Evolutionary conservation across 2,113 vertebrate species (phyloP).

Genomic region (Nannobrachium achirus): DNA sequence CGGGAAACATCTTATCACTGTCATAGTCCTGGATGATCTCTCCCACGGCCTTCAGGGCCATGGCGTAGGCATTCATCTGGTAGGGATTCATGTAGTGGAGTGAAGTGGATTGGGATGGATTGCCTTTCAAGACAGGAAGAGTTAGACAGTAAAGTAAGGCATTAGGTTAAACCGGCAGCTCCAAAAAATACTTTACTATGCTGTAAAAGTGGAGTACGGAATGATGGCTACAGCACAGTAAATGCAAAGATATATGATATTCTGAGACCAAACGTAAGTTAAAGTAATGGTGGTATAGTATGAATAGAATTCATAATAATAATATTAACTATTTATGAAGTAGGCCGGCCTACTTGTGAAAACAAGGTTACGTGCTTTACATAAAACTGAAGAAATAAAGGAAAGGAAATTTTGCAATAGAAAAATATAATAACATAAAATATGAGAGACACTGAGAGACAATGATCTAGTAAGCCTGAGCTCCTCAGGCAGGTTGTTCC

Average conservation of each 20-base stretch:
- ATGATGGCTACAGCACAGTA: not conserved
- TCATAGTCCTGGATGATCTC: conserved; percentile 98
- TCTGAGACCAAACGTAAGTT: too few species aligned
- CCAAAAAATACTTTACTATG: conserved; percentile 15
- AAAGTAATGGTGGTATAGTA: too few species aligned
- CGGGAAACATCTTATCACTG: conserved; percentile 96
- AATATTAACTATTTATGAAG: too few species aligned
- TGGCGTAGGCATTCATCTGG: conserved; percentile 94
- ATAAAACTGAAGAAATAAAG: too few species aligned
- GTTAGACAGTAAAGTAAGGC: conserved; percentile 51
- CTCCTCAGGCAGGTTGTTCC: too few species aligned
- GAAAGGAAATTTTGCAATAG: too few species aligned
- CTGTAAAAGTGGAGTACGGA: not conserved
- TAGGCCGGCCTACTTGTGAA: too few species aligned
- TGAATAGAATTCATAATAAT: too few species aligned
- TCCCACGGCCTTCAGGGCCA: conserved; percentile 92
- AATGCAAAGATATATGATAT: not conserved
- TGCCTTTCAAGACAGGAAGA: conserved; percentile 75
- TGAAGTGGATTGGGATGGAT: conserved; percentile 93
- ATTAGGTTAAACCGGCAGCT: conserved; percentile 38
- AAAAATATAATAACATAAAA: too few species aligned
- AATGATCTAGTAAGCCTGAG: too few species aligned
- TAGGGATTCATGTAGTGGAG: conserved; percentile 97
- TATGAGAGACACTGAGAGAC: too few species aligned
- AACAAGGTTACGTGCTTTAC: too few species aligned